Evolutionary conservation across 2,797 vertebrate species (phyloP).

Genomic region (Chaetodon trifasciatus): DNA sequence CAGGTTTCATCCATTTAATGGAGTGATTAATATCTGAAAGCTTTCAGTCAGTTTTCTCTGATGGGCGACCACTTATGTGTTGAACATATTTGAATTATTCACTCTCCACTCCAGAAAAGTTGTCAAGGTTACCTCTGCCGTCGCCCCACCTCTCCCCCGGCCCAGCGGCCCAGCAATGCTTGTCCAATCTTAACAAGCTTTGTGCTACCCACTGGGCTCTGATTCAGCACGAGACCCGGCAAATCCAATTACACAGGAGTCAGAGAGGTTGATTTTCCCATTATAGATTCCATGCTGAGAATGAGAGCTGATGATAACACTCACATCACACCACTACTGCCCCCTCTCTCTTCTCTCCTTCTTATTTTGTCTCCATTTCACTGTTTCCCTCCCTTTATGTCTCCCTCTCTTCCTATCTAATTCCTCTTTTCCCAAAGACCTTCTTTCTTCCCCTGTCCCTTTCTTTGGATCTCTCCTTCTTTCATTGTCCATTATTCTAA

Average conservation of each 20-base stretch:
- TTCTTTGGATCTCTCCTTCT: conserved; percentile 72
- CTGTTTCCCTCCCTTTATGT: conserved; percentile 72
- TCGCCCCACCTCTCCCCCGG: conserved; percentile 71
- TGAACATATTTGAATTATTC: conserved; percentile 75
- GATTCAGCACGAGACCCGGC: conserved; percentile 90
- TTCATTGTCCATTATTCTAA: conserved; percentile 78
- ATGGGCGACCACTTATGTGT: conserved; percentile 55
- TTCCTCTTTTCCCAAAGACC: conserved; percentile 68
- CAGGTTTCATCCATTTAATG: conserved; percentile 58
- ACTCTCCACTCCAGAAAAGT: conserved; percentile 76
- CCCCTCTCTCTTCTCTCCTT: conserved; percentile 50
- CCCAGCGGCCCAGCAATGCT: conserved; percentile 83
- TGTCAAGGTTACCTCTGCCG: conserved; percentile 83
- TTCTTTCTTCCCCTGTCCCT: conserved; percentile 69
- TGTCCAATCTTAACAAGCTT: conserved; percentile 92
- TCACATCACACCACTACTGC: conserved; percentile 81
- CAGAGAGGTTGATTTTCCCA: conserved; percentile 90
- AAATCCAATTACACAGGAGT: conserved; percentile 92
- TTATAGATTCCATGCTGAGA: conserved; percentile 88
- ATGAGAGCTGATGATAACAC: conserved; percentile 86
- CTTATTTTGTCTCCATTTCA: conserved; percentile 74
- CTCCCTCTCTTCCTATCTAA: conserved; percentile 77
- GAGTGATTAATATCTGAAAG: conserved; percentile 58
- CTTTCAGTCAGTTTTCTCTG: conserved; percentile 45
- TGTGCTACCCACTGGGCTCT: conserved; percentile 89